Conservation (phyloP, 2,113 vertebrate species). For the Columbina picui region DNA sequence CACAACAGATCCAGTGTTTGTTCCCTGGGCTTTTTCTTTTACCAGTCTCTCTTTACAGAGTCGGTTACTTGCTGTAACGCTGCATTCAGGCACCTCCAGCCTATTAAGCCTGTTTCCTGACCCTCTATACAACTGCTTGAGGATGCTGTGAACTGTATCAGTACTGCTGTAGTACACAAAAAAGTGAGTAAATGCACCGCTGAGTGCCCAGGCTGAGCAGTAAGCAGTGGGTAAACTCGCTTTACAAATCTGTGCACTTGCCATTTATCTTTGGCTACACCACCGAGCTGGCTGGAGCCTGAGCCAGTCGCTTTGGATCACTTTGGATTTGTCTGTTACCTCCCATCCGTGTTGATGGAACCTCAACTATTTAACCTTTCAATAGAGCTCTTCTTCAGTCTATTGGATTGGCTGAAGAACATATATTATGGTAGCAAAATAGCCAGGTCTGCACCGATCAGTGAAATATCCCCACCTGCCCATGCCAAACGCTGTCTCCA, state of each 20-base stretch:
- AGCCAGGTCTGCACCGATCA: background rate
- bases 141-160: conserved; percentile 57
- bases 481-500: background rate
- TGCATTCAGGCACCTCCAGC: conserved; percentile 47
- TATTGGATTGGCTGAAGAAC: background rate
- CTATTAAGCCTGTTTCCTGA: conserved; percentile 52
- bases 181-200: conserved; percentile 28
- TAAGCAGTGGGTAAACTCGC: conserved; percentile 11
- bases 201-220: conserved; percentile 48
- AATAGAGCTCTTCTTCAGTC: background rate
- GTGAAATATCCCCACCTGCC: background rate
- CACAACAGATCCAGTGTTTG: conserved; percentile 70
- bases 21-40: conserved; percentile 65
- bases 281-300: background rate
- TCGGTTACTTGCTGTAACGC: conserved; percentile 24
- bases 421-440: background rate
- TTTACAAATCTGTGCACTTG: background rate
- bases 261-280: background rate
- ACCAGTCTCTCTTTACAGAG: conserved; percentile 47
- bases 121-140: conserved; percentile 21
- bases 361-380: conserved; percentile 8
- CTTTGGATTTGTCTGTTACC: background rate
- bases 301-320: background rate
- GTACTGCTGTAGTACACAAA: conserved; percentile 23
- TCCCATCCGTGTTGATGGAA: background rate